Conservation (phyloP, 2,797 vertebrate genomes). For the Okamejei kenojei region DNA sequence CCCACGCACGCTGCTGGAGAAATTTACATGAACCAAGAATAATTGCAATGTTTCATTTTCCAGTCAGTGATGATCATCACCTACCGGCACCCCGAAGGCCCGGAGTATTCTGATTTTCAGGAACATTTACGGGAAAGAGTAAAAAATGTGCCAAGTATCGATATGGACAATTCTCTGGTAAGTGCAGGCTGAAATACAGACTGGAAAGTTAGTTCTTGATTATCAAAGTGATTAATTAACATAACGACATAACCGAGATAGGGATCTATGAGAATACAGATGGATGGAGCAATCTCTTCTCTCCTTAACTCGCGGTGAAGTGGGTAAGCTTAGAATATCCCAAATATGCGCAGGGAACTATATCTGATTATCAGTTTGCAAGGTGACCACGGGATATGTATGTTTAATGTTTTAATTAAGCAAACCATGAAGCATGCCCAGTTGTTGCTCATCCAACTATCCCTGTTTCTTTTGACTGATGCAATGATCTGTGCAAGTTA, state of each 20-base stretch:
- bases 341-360: background rate
- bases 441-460: background rate
- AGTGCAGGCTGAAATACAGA: slow-evolving; percentile 44
- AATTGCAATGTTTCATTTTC: background rate
- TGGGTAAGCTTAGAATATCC: background rate
- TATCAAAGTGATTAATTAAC: background rate
- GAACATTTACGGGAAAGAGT: slow-evolving; percentile 74
- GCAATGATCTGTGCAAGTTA: background rate
- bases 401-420: no score
- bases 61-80: slow-evolving; percentile 91
- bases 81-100: slow-evolving; percentile 81
- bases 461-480: background rate
- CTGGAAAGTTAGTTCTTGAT: background rate
- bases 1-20: background rate
- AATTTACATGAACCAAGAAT: background rate
- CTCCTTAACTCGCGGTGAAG: background rate
- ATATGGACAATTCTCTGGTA: slow-evolving; percentile 81
- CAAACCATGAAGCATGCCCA: background rate
- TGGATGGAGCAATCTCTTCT: background rate
- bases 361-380: background rate
- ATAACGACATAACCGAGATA: background rate
- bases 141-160: slow-evolving; percentile 73
- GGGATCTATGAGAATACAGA: no score
- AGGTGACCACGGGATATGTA: no score
- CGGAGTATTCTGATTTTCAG: slow-evolving; percentile 80